Evolutionary conservation across 2,797 vertebrate genomes (phyloP).

Genomic region (Crenuchus spilurus): DNA sequence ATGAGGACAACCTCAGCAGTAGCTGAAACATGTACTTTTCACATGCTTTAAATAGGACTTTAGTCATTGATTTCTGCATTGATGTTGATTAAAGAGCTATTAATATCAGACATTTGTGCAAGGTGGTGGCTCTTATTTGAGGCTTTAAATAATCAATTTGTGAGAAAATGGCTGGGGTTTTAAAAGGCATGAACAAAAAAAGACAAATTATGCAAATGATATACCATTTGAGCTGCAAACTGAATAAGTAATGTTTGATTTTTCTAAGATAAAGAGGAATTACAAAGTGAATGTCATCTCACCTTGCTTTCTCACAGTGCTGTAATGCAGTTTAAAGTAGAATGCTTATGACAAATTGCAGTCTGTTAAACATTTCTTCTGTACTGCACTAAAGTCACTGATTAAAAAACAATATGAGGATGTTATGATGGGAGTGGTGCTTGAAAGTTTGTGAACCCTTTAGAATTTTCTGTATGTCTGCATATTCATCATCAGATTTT

Average conservation of each 20-base stretch:
- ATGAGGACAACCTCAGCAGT: not conserved
- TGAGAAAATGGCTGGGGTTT: constrained; percentile 6
- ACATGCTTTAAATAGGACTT: constrained; percentile 33
- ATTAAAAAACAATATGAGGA: not conserved
- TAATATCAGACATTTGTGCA: constrained; percentile 14
- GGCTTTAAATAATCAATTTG: constrained; percentile 1
- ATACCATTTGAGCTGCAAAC: constrained; percentile 10
- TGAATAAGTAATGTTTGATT: not conserved
- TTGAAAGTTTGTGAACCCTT: too few relatives aligned
- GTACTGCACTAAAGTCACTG: not conserved
- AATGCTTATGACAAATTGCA: constrained; percentile 16
- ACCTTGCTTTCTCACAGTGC: not conserved
- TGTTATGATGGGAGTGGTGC: not conserved
- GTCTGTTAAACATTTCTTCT: not conserved
- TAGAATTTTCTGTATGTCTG: too few relatives aligned
- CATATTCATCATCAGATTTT: too few relatives aligned
- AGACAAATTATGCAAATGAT: constrained; percentile 24
- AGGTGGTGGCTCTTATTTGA: constrained; percentile 10
- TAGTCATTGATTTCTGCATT: constrained; percentile 22
- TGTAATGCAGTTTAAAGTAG: not conserved
- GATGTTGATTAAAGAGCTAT: constrained; percentile 16
- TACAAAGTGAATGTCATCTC: constrained; percentile 7
- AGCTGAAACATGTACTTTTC: constrained; percentile 16
- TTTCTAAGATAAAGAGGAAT: constrained; percentile 3
- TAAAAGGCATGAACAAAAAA: constrained; percentile 3